Percentiles rank a stretch among this genome's conserved stretches.
phyloP scores from a whole-genome alignment of 1,140 invertebrate species.

The Delia radicum region DNA sequence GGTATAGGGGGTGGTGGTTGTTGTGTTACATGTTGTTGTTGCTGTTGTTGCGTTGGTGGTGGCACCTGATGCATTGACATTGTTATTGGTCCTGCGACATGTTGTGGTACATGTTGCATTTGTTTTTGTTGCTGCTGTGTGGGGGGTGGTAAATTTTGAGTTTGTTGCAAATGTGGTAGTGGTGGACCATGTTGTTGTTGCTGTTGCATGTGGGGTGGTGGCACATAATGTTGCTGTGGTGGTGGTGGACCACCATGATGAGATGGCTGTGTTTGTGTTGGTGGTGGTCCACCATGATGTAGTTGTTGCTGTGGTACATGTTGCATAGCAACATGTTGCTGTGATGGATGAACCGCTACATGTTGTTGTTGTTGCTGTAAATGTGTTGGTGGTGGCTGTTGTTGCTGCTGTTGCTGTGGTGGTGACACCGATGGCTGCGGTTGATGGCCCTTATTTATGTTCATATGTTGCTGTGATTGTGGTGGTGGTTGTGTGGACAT shows the following conservation, averaged over 20 bases:
- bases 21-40: slow-evolving; percentile 34
- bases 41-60: slow-evolving; percentile 34
- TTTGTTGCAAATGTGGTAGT: slow-evolving; percentile 42
- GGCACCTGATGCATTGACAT: slow-evolving; percentile 31
- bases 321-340: slow-evolving; percentile 46
- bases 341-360: slow-evolving; percentile 34
- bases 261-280: slow-evolving; percentile 39
- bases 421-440: slow-evolving; percentile 43
- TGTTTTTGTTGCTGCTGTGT: slow-evolving; percentile 31
- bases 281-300: slow-evolving; percentile 57
- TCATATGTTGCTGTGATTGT: slow-evolving; percentile 47
- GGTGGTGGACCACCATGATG: slow-evolving; percentile 57
- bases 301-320: slow-evolving; percentile 44
- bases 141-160: slow-evolving; percentile 45
- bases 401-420: slow-evolving; percentile 41
- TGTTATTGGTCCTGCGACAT: neutral
- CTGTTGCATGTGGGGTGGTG: slow-evolving; percentile 36
- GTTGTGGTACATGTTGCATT: slow-evolving; percentile 35
- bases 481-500: slow-evolving; percentile 41
- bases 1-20: neutral
- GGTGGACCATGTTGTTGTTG: slow-evolving; percentile 32
- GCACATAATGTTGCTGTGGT: slow-evolving; percentile 37
- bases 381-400: slow-evolving; percentile 42
- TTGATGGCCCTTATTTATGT: slow-evolving; percentile 34
- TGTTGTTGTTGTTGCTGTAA: slow-evolving; percentile 51